Percentiles rank a stretch among this genome's conserved stretches.
Evolutionary conservation across 2,888 invertebrate genomes (phyloP).

Genomic region (Eulithis prunata): DNA sequence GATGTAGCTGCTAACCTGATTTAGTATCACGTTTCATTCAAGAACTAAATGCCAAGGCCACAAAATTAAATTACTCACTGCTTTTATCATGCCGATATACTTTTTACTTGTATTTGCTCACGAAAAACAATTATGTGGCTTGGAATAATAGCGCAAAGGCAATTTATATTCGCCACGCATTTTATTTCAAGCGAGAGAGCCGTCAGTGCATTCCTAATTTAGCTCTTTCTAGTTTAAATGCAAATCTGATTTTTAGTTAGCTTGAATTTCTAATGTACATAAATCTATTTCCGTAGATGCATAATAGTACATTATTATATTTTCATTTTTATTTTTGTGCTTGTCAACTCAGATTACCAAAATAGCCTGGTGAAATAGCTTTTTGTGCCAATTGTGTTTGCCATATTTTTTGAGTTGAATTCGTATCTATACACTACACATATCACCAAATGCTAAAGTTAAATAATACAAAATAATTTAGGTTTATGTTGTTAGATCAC

Average conservation of each 20-base stretch:
- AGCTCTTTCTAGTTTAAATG: slow-evolving; percentile 6
- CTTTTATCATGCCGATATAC: slow-evolving; percentile 22
- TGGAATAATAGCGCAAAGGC: slow-evolving; percentile 21
- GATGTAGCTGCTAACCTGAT: slow-evolving; percentile 29
- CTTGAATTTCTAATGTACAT: no score
- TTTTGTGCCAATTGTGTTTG: not conserved
- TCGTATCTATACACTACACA: not conserved
- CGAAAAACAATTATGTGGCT: slow-evolving; percentile 27
- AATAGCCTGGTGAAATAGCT: no score
- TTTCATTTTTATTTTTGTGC: no score
- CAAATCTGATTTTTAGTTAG: no score
- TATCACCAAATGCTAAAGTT: not conserved
- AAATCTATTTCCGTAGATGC: no score
- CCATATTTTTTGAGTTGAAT: not conserved
- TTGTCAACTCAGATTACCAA: no score
- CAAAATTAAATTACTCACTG: slow-evolving; percentile 33
- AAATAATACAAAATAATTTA: slow-evolving; percentile 1
- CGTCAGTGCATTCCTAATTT: slow-evolving; percentile 7
- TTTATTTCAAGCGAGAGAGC: slow-evolving; percentile 15
- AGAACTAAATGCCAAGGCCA: slow-evolving; percentile 38
- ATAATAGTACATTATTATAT: no score
- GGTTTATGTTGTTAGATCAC: not conserved
- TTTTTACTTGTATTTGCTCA: slow-evolving; percentile 34
- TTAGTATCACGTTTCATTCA: slow-evolving; percentile 38
- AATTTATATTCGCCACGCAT: slow-evolving; percentile 26